Evolutionary conservation across 2,113 vertebrate species (phyloP).

Genomic region (Cheilinus undulatus): DNA sequence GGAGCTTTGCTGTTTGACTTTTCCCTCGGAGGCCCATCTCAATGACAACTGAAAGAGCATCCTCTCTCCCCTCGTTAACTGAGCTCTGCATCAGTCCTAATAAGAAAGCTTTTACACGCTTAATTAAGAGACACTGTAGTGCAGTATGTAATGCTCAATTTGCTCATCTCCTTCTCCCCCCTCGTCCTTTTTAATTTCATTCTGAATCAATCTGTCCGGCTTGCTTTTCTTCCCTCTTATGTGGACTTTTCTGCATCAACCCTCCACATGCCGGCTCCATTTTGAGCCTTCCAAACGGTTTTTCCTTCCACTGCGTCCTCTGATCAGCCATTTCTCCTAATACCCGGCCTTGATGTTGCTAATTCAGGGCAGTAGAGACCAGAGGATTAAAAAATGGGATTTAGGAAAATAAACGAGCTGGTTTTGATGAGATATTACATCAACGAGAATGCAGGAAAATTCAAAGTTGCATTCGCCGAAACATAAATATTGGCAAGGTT

Average conservation of each 20-base stretch:
- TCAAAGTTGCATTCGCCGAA: conserved; percentile 48
- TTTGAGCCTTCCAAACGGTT: conserved; percentile 60
- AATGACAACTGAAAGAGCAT: conserved; percentile 63
- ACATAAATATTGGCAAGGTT: conserved; percentile 54
- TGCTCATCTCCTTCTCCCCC: conserved; percentile 66
- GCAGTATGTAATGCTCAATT: conserved; percentile 76
- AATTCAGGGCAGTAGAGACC: conserved; percentile 55
- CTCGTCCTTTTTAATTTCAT: conserved; percentile 72
- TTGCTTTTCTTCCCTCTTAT: conserved; percentile 30
- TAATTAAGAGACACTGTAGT: conserved; percentile 81
- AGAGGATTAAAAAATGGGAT: background rate
- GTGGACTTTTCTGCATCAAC: conserved; percentile 36
- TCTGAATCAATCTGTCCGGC: conserved; percentile 65
- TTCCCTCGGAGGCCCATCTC: conserved; percentile 54
- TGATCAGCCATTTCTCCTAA: conserved; percentile 57
- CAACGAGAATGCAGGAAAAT: conserved; percentile 54
- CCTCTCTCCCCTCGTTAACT: conserved; percentile 63
- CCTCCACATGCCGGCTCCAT: conserved; percentile 66
- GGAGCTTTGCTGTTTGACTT: conserved; percentile 26
- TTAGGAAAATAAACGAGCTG: conserved; percentile 45
- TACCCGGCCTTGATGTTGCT: conserved; percentile 60
- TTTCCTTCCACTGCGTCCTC: conserved; percentile 24
- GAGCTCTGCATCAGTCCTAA: conserved; percentile 74
- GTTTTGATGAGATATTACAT: conserved; percentile 40
- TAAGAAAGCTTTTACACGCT: conserved; percentile 80